phyloP scores from a whole-genome alignment of 2,888 invertebrate genomes.

The Diloba caeruleocephala region DNA sequence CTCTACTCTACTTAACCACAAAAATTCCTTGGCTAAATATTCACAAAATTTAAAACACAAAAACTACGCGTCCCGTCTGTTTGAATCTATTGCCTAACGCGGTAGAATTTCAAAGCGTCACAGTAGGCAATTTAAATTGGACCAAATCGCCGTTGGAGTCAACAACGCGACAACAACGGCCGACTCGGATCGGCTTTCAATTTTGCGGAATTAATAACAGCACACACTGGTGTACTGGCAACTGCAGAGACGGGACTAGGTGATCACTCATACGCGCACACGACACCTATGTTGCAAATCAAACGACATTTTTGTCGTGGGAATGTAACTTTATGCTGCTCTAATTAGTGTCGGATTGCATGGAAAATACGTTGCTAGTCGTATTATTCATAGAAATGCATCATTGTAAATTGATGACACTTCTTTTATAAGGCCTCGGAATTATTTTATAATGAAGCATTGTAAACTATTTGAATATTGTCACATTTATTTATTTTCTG shows the following conservation, averaged over 20 bases:
- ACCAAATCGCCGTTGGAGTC: slow-evolving; percentile 56
- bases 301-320: slow-evolving; percentile 39
- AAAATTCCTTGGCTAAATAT: slow-evolving; percentile 12
- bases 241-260: slow-evolving; percentile 46
- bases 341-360: slow-evolving; percentile 37
- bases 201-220: slow-evolving; percentile 79
- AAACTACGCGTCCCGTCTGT: slow-evolving; percentile 20
- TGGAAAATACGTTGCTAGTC: slow-evolving; percentile 28
- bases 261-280: slow-evolving; percentile 57
- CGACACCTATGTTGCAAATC: slow-evolving; percentile 45
- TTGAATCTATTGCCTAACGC: slow-evolving; percentile 49
- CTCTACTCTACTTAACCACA: too few relatives aligned
- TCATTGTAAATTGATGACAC: slow-evolving; percentile 6
- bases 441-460: slow-evolving; percentile 8
- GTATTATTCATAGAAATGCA: slow-evolving; percentile 18
- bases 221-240: slow-evolving; percentile 58
- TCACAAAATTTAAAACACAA: slow-evolving; percentile 33
- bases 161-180: slow-evolving; percentile 58
- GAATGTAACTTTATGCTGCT: slow-evolving; percentile 25
- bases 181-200: slow-evolving; percentile 73
- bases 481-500: slow-evolving; percentile 9
- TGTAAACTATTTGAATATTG: slow-evolving; percentile 8
- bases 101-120: slow-evolving; percentile 59
- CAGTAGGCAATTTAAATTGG: slow-evolving; percentile 59
- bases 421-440: too few relatives aligned